Evolutionary conservation across 2,113 vertebrate species (phyloP).

Genomic region (Sorex araneus): DNA sequence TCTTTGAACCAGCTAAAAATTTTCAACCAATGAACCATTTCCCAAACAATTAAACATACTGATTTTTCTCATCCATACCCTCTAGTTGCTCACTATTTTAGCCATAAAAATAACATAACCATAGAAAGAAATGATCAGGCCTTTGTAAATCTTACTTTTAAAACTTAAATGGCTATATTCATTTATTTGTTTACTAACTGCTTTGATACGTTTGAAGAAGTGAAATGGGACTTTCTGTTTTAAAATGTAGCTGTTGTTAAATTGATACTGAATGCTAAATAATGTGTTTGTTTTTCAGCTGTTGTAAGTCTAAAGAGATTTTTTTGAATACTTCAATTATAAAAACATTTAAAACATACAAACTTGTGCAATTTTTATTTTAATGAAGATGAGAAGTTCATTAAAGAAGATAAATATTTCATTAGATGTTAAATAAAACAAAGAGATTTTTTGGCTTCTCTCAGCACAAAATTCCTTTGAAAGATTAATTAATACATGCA

Average conservation of each 20-base stretch:
- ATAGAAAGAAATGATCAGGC: conserved; percentile 17
- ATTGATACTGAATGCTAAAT: conserved; percentile 86
- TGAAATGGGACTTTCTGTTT: conserved; percentile 72
- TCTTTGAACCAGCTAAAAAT: conserved; percentile 69
- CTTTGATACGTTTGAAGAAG: conserved; percentile 75
- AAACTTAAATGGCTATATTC: conserved; percentile 41
- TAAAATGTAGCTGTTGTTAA: conserved; percentile 81
- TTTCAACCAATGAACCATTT: conserved; percentile 67
- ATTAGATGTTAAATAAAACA: conserved; percentile 99
- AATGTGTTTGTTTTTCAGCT: conserved; percentile 89
- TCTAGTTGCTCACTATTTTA: conserved; percentile 12
- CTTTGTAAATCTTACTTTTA: conserved; percentile 57
- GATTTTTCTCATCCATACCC: conserved; percentile 53
- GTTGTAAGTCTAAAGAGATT: conserved; percentile 88
- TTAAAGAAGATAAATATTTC: conserved; percentile 99
- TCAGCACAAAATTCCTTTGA: conserved; percentile 99
- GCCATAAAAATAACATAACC: conserved; percentile 58
- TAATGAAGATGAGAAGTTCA: conserved; percentile 99
- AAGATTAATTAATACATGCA: conserved; percentile 99
- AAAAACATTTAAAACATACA: conserved; percentile 95
- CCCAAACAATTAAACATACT: conserved; percentile 66
- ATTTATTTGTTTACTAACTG: conserved; percentile 51
- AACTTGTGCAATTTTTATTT: conserved; percentile 99
- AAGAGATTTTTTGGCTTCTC: conserved; percentile 99
- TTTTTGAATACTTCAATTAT: conserved; percentile 91